phyloP scores from a whole-genome alignment of 2,888 invertebrate species.

The Nysson spinosus region DNA sequence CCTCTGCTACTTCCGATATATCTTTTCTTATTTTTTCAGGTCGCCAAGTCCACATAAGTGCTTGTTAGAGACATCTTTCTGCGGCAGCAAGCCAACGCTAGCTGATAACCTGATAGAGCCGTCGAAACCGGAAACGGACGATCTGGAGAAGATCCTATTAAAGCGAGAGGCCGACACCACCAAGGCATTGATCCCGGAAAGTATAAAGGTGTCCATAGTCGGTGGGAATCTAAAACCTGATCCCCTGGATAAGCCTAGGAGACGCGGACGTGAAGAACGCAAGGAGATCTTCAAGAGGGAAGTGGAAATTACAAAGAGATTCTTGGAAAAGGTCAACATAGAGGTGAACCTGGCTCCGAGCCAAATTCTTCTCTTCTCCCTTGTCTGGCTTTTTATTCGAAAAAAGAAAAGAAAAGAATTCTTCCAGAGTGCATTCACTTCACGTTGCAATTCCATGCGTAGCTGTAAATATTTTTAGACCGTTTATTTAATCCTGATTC shows the following conservation, averaged over 20 bases:
- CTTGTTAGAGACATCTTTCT: slow-evolving; percentile 93
- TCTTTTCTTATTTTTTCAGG: slow-evolving; percentile 75
- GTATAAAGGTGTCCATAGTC: slow-evolving; percentile 79
- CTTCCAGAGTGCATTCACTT: too few species aligned
- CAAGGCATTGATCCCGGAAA: slow-evolving; percentile 82
- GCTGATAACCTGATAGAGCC: slow-evolving; percentile 71
- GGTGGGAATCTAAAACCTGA: slow-evolving; percentile 84
- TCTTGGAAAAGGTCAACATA: slow-evolving; percentile 74
- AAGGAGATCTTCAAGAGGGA: slow-evolving; percentile 75
- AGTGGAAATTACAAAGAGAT: slow-evolving; percentile 75
- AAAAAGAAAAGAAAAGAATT: too few species aligned
- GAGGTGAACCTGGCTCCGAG: slow-evolving; percentile 61
- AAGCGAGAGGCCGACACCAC: slow-evolving; percentile 83
- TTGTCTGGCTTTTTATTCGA: neutral
- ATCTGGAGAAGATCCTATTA: slow-evolving; percentile 80
- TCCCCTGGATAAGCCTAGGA: slow-evolving; percentile 81
- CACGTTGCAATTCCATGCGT: too few species aligned
- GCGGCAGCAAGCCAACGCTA: slow-evolving; percentile 87
- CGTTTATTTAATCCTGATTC: too few species aligned
- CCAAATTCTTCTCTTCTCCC: slow-evolving; percentile 1
- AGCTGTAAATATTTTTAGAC: too few species aligned
- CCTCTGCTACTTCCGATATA: too few species aligned
- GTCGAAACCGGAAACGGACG: slow-evolving; percentile 80
- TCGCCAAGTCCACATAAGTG: slow-evolving; percentile 95
- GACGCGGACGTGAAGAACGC: slow-evolving; percentile 73